Base-by-base conservation (phyloP, 2,888 invertebrate genomes). In the Rotaria macrura region DNA sequence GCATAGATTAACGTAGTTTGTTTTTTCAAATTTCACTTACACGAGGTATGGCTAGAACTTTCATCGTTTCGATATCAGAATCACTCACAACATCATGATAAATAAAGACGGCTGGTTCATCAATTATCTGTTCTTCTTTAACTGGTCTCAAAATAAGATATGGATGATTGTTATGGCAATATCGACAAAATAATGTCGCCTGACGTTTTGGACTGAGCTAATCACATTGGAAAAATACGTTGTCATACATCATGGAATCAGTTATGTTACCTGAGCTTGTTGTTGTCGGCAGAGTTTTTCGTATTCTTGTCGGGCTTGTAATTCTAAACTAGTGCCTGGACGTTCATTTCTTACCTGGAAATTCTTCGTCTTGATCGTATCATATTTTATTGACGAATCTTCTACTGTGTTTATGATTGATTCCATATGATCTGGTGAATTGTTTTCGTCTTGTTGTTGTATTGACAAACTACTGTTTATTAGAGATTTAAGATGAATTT, bases 71-170 rank as follows among this genome's bases (percentile, higher is more conserved):
- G 86, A 97, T 96, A 91, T 99, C 98, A 0, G 92, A 91, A 88
- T 98, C 96, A 87, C 93, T 93, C 90, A 99, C 93, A n/a, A 96
- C 94, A 88, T 96, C 94, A 90, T 96, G 94, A 91, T 94, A 97
- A 85, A 97, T 92, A 54, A 94, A 93, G 88, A 98, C 94, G 88
- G 94, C 93, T 0, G 97, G 97, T 55, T 94, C 93, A 49, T 93
- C 91, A 89, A 92, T 93, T 85, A 94, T 94, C 88, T 94, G 17
- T 84, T 86, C 86, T 84, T 85, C 85, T 83, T 86, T 86, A 9
- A 86, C 57, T 1, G 85, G 85, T 29, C 47, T 38, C 23, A 86
- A 83, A 29, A 85, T 83, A 17, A 86, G 38, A 55, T 40, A 52
- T 34, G 86, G 86, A 55, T 86, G 47, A 38, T 85, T 57, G 20